Evolutionary conservation across 2,797 vertebrate genomes (phyloP).

Genomic region (Neostethus bicornis): DNA sequence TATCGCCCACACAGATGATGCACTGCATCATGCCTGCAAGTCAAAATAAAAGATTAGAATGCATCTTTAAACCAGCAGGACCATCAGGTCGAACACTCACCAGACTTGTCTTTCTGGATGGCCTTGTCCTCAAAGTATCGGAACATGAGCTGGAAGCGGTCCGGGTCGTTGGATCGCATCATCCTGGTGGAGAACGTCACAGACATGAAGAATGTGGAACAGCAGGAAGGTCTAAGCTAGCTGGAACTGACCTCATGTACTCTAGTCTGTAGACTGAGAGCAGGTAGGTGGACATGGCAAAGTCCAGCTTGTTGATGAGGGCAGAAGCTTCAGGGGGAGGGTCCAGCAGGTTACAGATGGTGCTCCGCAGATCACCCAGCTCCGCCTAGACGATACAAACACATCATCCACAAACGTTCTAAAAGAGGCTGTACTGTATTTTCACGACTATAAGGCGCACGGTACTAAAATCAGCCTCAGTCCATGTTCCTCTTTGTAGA

Average conservation of each 20-base stretch:
- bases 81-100: slow-evolving; percentile 65
- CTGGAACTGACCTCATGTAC: slow-evolving; percentile 88
- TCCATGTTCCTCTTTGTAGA: too few relatives aligned
- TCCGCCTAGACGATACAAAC: slow-evolving; percentile 82
- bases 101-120: slow-evolving; percentile 96
- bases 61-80: not conserved
- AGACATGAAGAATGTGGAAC: not conserved
- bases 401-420: not conserved
- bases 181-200: slow-evolving; percentile 77
- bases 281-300: slow-evolving; percentile 97
- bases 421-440: too few relatives aligned
- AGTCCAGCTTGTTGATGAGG: slow-evolving; percentile 94
- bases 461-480: too few relatives aligned
- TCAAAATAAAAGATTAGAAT: not conserved
- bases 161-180: slow-evolving; percentile 88
- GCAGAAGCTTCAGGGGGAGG: slow-evolving; percentile 91
- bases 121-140: slow-evolving; percentile 96
- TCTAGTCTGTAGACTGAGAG: slow-evolving; percentile 96
- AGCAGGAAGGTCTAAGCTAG: too few relatives aligned
- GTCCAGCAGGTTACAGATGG: slow-evolving; percentile 93
- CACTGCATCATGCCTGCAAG: slow-evolving; percentile 96
- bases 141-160: slow-evolving; percentile 97
- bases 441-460: too few relatives aligned
- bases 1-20: slow-evolving; percentile 95
- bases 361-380: slow-evolving; percentile 90